A percentile compares a stretch with the other conserved stretches of the same genome.
phyloP scores from a whole-genome alignment of 1,140 invertebrate species.

The Temnothorax longispinosus region DNA sequence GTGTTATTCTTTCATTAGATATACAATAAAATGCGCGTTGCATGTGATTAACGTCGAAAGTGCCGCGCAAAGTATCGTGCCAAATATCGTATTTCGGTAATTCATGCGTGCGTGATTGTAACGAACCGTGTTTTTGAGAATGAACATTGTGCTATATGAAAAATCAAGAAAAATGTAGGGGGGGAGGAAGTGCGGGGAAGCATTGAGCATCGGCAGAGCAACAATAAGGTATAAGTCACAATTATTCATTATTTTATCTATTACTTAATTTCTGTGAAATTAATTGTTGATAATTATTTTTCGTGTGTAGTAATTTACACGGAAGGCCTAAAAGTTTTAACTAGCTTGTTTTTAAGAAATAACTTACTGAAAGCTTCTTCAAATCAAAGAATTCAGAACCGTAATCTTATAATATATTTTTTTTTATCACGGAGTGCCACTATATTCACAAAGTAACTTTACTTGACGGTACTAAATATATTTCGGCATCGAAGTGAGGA shows the following conservation, averaged over 20 bases:
- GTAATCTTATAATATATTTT: background rate
- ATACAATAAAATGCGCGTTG: background rate
- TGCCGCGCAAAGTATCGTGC: background rate
- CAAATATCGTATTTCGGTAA: background rate
- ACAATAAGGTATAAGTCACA: background rate
- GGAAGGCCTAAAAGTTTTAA: background rate
- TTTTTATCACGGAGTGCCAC: background rate
- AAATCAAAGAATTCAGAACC: background rate
- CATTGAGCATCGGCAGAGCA: background rate
- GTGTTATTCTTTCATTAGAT: background rate
- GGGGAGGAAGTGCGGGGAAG: background rate
- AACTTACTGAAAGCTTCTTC: background rate
- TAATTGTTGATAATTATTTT: background rate
- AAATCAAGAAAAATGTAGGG: background rate
- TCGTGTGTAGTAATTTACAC: background rate
- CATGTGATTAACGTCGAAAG: background rate
- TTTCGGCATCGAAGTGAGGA: slow-evolving; percentile 24
- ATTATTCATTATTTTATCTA: background rate
- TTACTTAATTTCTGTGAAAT: background rate
- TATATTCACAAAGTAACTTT: background rate
- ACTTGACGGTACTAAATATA: background rate
- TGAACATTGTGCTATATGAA: background rate
- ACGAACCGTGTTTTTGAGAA: background rate
- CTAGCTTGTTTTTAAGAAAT: background rate
- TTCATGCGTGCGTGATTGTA: background rate